Evolutionary conservation across 1,140 invertebrate species (phyloP), one percentile per base, ranked within the genome.

Genomic region (Trachymyrmex cornetzi): DNA sequence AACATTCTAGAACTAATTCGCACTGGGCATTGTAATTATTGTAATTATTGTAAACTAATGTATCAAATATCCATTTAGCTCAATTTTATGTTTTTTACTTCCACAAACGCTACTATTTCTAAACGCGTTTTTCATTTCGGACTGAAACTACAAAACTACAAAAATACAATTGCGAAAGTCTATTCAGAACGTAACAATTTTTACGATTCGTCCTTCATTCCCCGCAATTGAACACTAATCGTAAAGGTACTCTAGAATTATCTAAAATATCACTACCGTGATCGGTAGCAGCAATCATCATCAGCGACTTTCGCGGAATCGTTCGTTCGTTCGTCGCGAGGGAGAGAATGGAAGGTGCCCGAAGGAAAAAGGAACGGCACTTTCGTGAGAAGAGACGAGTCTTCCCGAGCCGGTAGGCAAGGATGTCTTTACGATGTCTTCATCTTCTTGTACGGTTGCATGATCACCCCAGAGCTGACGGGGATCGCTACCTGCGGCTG

Each of bases 381-480:
- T 55, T 38, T 79, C 74, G 14, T 9, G 77, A 85, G 53, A 66
- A 22, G 24, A 34, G 22, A 57, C 55, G 67, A 50, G 30, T 19
- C 55, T 27, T 67, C 59, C 61, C 81, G 59, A 14, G 50, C 55
- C 71, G 30, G 22, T 19, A 12, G 19, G 9, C 64, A 72, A 67
- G 53, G n/a, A 4, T 44, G 38, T 77, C 86, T 94, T 97, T 98
- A 98, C 92, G 97, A 98, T 87, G 98, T 98, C 96, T 98, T 98
- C 96, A 98, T 97, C 95, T 98, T 98, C 95, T 98, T 98, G 94
- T 97, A 98, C 34, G 97, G 97, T 92, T 98, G 98, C 93, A 97
- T 95, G 22, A 97, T 96, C 71, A 97, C 97, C 38, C 96, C 96
- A 74, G 96, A 95, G 81, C 94, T 96, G 14, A 91, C 93, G 12